Conservation (phyloP, 2,888 invertebrate genomes). For the Luffia ferchaultella region DNA sequence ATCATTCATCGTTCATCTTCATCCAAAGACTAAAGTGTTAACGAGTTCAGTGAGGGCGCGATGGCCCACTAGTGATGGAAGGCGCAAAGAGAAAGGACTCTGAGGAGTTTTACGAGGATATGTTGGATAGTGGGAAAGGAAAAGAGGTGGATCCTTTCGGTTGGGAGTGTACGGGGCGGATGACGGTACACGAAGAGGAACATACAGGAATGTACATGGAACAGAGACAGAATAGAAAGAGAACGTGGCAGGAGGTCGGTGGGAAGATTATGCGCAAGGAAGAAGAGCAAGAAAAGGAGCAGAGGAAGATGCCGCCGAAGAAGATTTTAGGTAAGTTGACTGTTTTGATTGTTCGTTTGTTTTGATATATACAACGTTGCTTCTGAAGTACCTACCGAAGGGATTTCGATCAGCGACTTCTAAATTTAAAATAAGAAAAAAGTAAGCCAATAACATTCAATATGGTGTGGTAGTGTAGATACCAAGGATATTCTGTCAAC, state of each 20-base stretch:
- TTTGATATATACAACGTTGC: too few relatives aligned
- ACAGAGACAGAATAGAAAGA: slow-evolving; percentile 45
- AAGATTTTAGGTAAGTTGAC: slow-evolving; percentile 49
- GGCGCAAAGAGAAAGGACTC: slow-evolving; percentile 27
- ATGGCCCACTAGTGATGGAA: slow-evolving; percentile 48
- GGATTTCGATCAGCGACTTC: too few relatives aligned
- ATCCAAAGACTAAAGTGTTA: slow-evolving; percentile 28
- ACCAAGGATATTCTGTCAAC: too few relatives aligned
- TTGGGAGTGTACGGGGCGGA: slow-evolving; percentile 48
- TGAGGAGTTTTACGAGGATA: slow-evolving; percentile 22
- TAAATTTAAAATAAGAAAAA: too few relatives aligned
- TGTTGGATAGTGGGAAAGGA: slow-evolving; percentile 5
- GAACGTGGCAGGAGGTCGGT: slow-evolving; percentile 44
- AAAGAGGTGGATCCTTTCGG: slow-evolving; percentile 38
- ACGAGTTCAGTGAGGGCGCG: slow-evolving; percentile 23
- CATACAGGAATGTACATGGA: slow-evolving; percentile 52
- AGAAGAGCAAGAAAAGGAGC: slow-evolving; percentile 44
- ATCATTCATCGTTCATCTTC: slow-evolving; percentile 26
- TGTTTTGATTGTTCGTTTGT: not conserved
- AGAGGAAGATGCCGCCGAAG: slow-evolving; percentile 50
- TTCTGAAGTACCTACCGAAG: too few relatives aligned
- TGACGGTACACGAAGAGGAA: slow-evolving; percentile 34
- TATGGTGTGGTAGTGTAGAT: too few relatives aligned
- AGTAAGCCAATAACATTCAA: too few relatives aligned
- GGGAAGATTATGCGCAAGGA: slow-evolving; percentile 42